Base-by-base conservation (phyloP, 2,888 invertebrate species). In the Sphinx pinastri region DNA sequence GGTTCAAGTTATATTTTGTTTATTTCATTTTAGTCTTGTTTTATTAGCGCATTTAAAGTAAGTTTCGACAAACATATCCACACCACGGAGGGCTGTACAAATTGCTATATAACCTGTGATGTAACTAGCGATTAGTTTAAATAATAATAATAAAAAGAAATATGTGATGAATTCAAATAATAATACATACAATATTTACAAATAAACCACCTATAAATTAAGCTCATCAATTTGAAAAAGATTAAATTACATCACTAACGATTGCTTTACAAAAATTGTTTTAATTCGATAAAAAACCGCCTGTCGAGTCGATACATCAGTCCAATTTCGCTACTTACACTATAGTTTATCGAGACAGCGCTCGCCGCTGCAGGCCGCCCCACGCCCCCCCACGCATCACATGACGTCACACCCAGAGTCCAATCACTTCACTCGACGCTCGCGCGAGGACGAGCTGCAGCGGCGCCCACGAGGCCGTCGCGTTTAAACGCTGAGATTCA, bases 181-280 rank as follows among this genome's bases (percentile, higher is more conserved):
- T 77, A 83, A 88, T 90, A 90, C 88, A 86, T 90, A 90, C 91
- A 91, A 91, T 92, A 92, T 92, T 91, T 92, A 92, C 92, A 92
- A 90, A 91, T 88, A 90, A 90, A 89, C 82, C 81, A 75, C 81
- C 88, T 90, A 90, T 81, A 90, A 91, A 90, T 87, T 89, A 91
- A 91, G 91, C 91, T 91, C 91, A 86, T 90, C 87, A 81, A 85
- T 89, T 87, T 84, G 83, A 85, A 85, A 88, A 87, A 84, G 85
- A 86, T 84, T 86, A 82, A 85, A 87, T 86, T 88, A 89, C 88
- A 86, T 84, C 84, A 87, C 86, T 86, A 85, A 83, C 83, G 86
- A 86, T 84, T 80, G 84, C 85, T 84, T 86, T 80, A 85, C 84
- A 83, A 78, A 79, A 80, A 71, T 66, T 68, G 38, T 71, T 7